Evolutionary conservation across 1,140 invertebrate genomes (phyloP).

Genomic region (Drosophila chauvacae): DNA sequence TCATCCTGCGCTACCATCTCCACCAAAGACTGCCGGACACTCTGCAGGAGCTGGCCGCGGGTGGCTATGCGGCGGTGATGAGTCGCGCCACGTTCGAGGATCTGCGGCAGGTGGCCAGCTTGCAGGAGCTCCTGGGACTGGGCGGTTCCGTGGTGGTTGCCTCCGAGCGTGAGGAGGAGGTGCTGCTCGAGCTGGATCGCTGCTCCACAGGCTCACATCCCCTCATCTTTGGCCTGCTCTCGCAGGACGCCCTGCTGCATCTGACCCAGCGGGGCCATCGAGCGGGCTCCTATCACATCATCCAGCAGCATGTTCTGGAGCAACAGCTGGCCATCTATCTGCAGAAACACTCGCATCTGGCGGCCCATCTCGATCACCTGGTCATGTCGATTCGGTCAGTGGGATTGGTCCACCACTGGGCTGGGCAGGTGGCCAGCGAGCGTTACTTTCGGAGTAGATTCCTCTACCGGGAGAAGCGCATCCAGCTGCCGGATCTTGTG

Average conservation of each 20-base stretch:
- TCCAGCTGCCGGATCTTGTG: slow-evolving; percentile 43
- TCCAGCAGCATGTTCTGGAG: slow-evolving; percentile 49
- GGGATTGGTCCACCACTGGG: slow-evolving; percentile 56
- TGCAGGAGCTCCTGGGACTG: slow-evolving; percentile 19
- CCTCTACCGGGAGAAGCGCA: slow-evolving; percentile 37
- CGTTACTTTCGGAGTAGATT: slow-evolving; percentile 47
- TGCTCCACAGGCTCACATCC: slow-evolving; percentile 13
- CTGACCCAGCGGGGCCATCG: slow-evolving; percentile 21
- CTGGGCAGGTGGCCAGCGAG: slow-evolving; percentile 36
- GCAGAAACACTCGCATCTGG: slow-evolving; percentile 60
- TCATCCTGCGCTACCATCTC: slow-evolving; percentile 54
- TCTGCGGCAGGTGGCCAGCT: slow-evolving; percentile 34
- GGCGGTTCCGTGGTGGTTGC: slow-evolving; percentile 22
- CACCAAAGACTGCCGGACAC: slow-evolving; percentile 50
- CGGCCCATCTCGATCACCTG: slow-evolving; percentile 41
- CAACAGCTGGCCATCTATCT: slow-evolving; percentile 66
- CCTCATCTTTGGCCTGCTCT: slow-evolving; percentile 38
- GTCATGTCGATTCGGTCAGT: slow-evolving; percentile 57
- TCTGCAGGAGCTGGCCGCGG: slow-evolving; percentile 28
- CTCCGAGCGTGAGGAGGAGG: slow-evolving; percentile 41
- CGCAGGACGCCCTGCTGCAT: slow-evolving; percentile 45
- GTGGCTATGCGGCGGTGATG: slow-evolving; percentile 50
- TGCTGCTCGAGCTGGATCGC: slow-evolving; percentile 37
- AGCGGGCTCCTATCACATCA: slow-evolving; percentile 46
- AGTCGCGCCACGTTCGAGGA: slow-evolving; percentile 49